Percentiles rank a stretch among this genome's conserved stretches.
These are phyloP conservation scores for Pachypanchax playfairii DNA, from an alignment of 2,113 vertebrate species.

Conservation along the genomic window DNA sequence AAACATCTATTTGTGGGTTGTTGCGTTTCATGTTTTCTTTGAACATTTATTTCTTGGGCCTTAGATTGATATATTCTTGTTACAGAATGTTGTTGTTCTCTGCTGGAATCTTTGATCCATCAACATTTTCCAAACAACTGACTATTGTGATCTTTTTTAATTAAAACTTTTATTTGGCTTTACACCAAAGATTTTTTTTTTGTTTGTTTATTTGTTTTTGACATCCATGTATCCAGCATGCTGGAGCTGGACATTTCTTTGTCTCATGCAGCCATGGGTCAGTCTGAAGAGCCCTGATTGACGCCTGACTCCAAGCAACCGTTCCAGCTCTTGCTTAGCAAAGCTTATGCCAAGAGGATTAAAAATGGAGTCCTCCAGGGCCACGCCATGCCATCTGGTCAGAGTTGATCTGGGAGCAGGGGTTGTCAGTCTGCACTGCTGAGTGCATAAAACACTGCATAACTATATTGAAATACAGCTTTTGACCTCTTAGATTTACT, in stretches of 20 bases:
- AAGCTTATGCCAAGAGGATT: slow-evolving; percentile 76
- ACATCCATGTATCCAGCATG: not conserved
- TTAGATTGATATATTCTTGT: not conserved
- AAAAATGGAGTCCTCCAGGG: slow-evolving; percentile 71
- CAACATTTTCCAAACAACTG: not conserved
- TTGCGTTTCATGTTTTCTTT: not conserved
- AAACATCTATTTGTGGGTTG: not conserved
- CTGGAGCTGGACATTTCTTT: not conserved
- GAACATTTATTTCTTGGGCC: not conserved
- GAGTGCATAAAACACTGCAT: slow-evolving; percentile 60
- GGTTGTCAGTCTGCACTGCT: slow-evolving; percentile 60
- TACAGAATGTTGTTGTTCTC: not conserved
- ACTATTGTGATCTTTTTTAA: not conserved
- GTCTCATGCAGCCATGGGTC: slow-evolving; percentile 14
- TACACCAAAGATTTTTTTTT: not conserved
- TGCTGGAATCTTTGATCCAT: not conserved
- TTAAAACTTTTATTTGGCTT: no score
- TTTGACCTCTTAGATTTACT: slow-evolving; percentile 17
- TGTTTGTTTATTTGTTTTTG: no score
- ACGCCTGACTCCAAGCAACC: slow-evolving; percentile 71
- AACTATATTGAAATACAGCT: slow-evolving; percentile 51
- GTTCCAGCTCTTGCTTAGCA: slow-evolving; percentile 71
- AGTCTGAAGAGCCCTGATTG: slow-evolving; percentile 58
- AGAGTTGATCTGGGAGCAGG: slow-evolving; percentile 69
- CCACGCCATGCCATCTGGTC: slow-evolving; percentile 76